Base-by-base conservation (phyloP, 1,140 invertebrate genomes). In the Eufriesea mexicana region DNA sequence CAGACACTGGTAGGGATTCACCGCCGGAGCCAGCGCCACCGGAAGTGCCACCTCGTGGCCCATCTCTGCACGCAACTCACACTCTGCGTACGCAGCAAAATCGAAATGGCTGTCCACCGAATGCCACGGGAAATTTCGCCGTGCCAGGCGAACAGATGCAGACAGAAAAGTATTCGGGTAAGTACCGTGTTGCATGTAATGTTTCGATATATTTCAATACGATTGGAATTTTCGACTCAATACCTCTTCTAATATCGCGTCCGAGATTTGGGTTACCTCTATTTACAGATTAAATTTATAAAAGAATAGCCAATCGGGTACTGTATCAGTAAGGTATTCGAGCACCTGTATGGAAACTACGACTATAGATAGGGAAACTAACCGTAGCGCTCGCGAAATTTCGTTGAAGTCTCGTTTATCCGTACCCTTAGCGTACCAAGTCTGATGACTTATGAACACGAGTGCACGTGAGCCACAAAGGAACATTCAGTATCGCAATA, bases 1-100 rank as follows among this genome's bases (percentile, higher is more conserved):
- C 91, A 96, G 95, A 95, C 86, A 92, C 93, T 10, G 95, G 95
- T 54, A 95, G 96, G 84, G 96, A 97, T 79, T 96, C 96, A 0
- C 96, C 96, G 6, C 96, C 96, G 5, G 96, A 97, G 90, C 96
- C 96, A 2, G 96, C 96, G 16, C 96, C 96, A 18, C 96, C 96
- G 0, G 96, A 97, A 92, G 96, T 97, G 12, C 96, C 96, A 14
- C 96, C 96, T 2, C 93, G 96, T 61, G 96, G 96, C 9, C 96
- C 96, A 7, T 97, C 96, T 47, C 92, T 97, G 25, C 96, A 96
- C 90, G 95, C 95, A 64, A 93, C 91, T 23, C 91, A 91, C 66
- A 92, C 91, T 49, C 76, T 92, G 62, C 91, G 91, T 16, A 79
- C 88, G 42, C 91, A 92, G 64, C 91, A 92, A 84, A 92, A 83